Evolutionary conservation across 2,113 vertebrate species (phyloP), one percentile per base, ranked within the genome.

Genomic region (Vidua macroura): DNA sequence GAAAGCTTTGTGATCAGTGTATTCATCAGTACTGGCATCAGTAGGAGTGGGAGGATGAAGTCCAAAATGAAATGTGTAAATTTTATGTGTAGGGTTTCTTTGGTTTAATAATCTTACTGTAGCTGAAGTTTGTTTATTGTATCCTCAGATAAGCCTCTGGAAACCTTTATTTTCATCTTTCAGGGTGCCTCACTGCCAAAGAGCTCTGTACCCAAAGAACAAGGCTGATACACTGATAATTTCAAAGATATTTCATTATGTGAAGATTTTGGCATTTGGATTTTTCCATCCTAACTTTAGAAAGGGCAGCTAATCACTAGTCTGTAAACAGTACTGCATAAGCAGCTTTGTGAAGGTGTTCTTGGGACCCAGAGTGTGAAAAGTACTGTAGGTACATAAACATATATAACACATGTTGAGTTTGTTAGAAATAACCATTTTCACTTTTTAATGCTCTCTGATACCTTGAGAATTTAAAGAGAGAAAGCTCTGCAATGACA

Each of bases 401-500:
- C 35, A 22, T 3, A 4, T n/a, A 4, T 19, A 27, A 53, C 3
- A 4, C 1, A 1, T n/a, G 6, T 31, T 31, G 62, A 24, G 43
- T 62, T 68, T 41, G 22, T 62, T 80, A 80, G n/a, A 64, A 86
- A 64, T 60, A 60, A 30, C 4, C 11, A 30, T 46, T 79, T 83
- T 60, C 15, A 33, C 18, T 59, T 39, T 53, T 52, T 41, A 79
- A 19, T 66, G 21, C 6, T 59, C 30, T 44, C 15, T 79, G 7
- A n/a, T 78, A 48, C 21, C 18, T 39, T 49, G 33, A 69, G 22
- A 83, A 43, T 8, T 80, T 76, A 33, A 64, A 27, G 13, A 39
- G 46, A 52, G 43, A 46, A 60, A 46, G 6, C 33, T 76, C 78
- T 73, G 25, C 16, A n/a, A 12, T 64, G 46, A 77, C 39, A n/a